A percentile compares a stretch with the other conserved stretches of the same genome.
Evolutionary conservation across 2,113 vertebrate genomes (phyloP).

Genomic region (Eudorcas thomsonii): DNA sequence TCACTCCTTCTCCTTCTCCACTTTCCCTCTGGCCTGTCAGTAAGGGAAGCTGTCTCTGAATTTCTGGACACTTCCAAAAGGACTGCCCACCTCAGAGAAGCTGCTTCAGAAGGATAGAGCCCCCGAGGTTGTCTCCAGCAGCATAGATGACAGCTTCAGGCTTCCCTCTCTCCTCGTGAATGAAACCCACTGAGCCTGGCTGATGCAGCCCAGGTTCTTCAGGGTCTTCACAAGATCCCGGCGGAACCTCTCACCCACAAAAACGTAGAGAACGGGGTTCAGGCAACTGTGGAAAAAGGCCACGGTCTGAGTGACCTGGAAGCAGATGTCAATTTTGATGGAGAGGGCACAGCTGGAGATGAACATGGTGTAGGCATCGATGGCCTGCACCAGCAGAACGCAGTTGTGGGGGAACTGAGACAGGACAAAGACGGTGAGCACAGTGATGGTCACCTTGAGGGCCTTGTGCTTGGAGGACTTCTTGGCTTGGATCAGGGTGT

Average conservation of each 20-base stretch:
- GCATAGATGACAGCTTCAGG: slow-evolving; percentile 82
- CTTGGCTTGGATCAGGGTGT: slow-evolving; percentile 86
- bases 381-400: slow-evolving; percentile 84
- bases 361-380: slow-evolving; percentile 68
- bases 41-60: too few species aligned
- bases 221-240: slow-evolving; percentile 82
- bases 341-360: slow-evolving; percentile 77
- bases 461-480: slow-evolving; percentile 92
- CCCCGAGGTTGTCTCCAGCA: slow-evolving; percentile 84
- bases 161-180: slow-evolving; percentile 59
- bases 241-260: slow-evolving; percentile 89
- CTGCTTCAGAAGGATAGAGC: slow-evolving; percentile 80
- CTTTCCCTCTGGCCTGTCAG: not conserved
- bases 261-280: slow-evolving; percentile 91
- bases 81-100: not conserved
- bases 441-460: slow-evolving; percentile 85
- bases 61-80: not conserved
- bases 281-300: slow-evolving; percentile 92
- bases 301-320: slow-evolving; percentile 86
- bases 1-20: not conserved
- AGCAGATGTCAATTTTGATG: slow-evolving; percentile 78
- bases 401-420: slow-evolving; percentile 90
- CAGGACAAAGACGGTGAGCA: slow-evolving; percentile 87
- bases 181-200: slow-evolving; percentile 74
- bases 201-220: slow-evolving; percentile 60